Evolutionary conservation across 2,797 vertebrate species (phyloP).

Genomic region (Triplophysa yarkandensis): DNA sequence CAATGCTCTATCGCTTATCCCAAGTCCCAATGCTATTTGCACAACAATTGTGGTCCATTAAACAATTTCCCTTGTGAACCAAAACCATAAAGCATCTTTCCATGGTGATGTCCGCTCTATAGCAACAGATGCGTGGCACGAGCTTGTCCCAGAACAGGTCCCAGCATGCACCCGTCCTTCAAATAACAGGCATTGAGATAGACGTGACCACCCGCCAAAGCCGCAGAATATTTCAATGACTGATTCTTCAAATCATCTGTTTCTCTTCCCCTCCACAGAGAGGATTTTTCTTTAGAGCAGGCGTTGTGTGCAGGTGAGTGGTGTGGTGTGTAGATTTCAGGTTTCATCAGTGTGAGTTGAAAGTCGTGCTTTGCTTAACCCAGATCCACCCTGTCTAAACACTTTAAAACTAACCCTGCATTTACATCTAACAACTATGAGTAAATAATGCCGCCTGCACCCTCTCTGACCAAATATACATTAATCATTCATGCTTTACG

Average conservation of each 20-base stretch:
- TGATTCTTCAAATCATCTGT: conserved; percentile 11
- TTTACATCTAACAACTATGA: neutral
- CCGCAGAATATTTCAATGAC: neutral
- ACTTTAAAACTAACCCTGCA: conserved; percentile 1
- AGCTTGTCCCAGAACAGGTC: conserved; percentile 12
- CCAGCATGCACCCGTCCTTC: conserved; percentile 19
- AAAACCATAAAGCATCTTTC: conserved; percentile 13
- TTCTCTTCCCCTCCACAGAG: conserved; percentile 63
- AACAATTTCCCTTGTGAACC: neutral
- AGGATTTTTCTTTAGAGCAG: conserved; percentile 66
- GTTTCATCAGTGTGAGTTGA: conserved; percentile 3
- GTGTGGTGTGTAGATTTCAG: conserved; percentile 1
- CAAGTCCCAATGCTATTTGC: neutral
- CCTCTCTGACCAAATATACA: neutral
- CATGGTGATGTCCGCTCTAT: neutral
- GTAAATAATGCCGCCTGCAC: neutral
- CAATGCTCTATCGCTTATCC: no score
- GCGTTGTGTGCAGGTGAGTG: conserved; percentile 67
- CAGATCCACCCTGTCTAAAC: neutral
- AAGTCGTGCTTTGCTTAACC: conserved; percentile 38
- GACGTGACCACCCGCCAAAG: neutral
- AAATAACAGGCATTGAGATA: neutral
- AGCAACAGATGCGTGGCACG: conserved; percentile 19
- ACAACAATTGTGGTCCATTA: no score
- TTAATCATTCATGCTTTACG: neutral